A percentile compares a stretch with the other conserved stretches of the same genome.
Evolutionary conservation across 2,113 vertebrate species (phyloP).

Genomic region (Peromyscus maniculatus): DNA sequence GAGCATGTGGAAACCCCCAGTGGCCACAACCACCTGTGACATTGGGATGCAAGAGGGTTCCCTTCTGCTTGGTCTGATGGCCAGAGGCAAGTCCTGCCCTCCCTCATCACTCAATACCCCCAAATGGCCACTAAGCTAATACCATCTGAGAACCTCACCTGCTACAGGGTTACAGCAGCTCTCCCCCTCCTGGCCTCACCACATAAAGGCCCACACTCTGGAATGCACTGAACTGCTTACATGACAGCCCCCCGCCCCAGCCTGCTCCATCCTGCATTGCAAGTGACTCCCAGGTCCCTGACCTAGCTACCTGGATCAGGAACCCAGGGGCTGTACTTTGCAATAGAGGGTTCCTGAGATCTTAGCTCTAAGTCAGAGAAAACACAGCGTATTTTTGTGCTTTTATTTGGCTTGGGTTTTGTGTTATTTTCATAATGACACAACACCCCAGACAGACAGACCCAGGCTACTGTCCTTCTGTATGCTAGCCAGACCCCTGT

Average conservation of each 20-base stretch:
- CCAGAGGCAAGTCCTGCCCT: not conserved
- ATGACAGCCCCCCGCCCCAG: rapidly evolving
- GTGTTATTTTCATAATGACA: not conserved
- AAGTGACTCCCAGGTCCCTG: not conserved
- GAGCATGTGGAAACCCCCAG: rapidly evolving
- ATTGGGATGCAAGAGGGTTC: not conserved
- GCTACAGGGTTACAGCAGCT: too few species aligned
- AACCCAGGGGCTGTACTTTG: rapidly evolving
- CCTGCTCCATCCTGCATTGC: not conserved
- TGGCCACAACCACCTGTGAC: not conserved
- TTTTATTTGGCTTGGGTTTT: rapidly evolving
- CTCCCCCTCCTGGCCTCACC: not conserved
- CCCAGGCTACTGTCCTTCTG: not conserved
- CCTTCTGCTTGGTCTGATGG: not conserved
- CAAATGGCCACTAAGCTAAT: not conserved
- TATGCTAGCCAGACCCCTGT: rapidly evolving
- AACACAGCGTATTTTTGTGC: rapidly evolving
- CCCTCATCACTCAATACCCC: not conserved
- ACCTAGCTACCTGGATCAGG: not conserved
- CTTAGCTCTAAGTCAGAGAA: rapidly evolving
- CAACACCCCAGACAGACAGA: not conserved
- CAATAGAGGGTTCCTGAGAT: rapidly evolving
- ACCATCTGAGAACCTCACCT: not conserved
- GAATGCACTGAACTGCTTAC: not conserved
- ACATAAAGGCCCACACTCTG: not conserved